Evolutionary conservation across 2,797 vertebrate species (phyloP).

Genomic region (Periparus ater): DNA sequence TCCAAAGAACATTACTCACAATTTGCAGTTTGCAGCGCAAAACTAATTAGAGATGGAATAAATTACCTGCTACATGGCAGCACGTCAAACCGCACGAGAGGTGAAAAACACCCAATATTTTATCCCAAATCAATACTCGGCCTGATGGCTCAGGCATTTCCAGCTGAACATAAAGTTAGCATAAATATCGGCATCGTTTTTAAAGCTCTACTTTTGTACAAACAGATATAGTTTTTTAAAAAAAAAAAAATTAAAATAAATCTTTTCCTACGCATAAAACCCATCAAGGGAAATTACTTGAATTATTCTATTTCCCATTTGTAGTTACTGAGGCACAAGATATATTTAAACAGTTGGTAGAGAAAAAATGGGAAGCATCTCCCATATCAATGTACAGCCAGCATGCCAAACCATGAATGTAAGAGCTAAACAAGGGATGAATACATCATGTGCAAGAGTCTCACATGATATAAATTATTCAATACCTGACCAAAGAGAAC

Average conservation of each 20-base stretch:
- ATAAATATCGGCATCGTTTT: background rate
- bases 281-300: slow-evolving; percentile 38
- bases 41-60: slow-evolving; percentile 15
- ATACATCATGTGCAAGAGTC: slow-evolving; percentile 63
- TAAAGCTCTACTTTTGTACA: background rate
- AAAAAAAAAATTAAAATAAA: background rate
- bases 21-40: background rate
- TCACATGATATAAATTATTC: slow-evolving; percentile 65
- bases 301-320: slow-evolving; percentile 65
- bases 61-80: background rate
- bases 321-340: slow-evolving; percentile 57
- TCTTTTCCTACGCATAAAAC: background rate
- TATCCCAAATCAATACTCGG: background rate
- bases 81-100: background rate
- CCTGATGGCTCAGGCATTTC: background rate
- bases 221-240: background rate
- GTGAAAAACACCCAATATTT: background rate
- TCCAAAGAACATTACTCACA: background rate
- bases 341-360: slow-evolving; percentile 70
- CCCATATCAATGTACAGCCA: slow-evolving; percentile 58
- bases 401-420: slow-evolving; percentile 65
- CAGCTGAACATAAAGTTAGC: background rate
- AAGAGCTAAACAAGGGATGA: slow-evolving; percentile 68
- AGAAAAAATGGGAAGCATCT: slow-evolving; percentile 69
- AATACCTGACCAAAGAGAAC: slow-evolving; percentile 64